Base-by-base conservation (phyloP, 1,140 invertebrate species). In the Limonius californicus region DNA sequence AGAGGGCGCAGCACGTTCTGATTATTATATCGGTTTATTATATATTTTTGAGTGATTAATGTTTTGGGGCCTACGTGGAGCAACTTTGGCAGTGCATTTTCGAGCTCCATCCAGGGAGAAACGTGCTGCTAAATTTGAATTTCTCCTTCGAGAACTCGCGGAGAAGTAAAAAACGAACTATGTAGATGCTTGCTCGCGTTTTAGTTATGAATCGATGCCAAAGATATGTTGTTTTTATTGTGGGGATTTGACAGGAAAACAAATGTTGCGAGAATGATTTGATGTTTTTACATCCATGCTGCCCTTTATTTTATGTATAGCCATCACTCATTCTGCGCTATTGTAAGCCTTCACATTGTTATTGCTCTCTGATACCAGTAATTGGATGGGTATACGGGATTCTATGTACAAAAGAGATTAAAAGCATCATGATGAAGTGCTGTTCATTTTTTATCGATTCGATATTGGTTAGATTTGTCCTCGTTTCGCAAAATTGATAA, bases 221-320 rank as follows among this genome's bases (percentile, higher is more conserved):
- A 59, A 61, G 60, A 65, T 60, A 61, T 65, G 62, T 58, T 65
- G 66, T 68, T 68, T 68, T 68, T 64, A 65, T 60, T 57, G 35
- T 60, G 39, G 39, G 30, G 58, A 63, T 55, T 66, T 54, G 60
- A 67, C 67, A 68, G 64, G 64, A 60, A 68, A 68, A 68, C 67
- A 68, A 68, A 68, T 68, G 67, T 66, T 65, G 58, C 59, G 58
- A 66, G 64, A 68, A 57, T 68, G 67, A 68, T 68, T 66, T 66
- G 63, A 65, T 66, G 67, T 63, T 68, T 68, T 68, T 66, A 54
- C 57, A 63, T 65, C 56, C 62, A 63, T 54, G 50, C 56, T 45
- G 57, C 32, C 57, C 59, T 67, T 67, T 54, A 42, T 50, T 67
- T 67, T 58, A 53, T 50, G 45, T 43, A 55, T 54, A 63, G 43